Base-by-base conservation (phyloP, 2,888 invertebrate genomes). In the Mystacides longicornis region DNA sequence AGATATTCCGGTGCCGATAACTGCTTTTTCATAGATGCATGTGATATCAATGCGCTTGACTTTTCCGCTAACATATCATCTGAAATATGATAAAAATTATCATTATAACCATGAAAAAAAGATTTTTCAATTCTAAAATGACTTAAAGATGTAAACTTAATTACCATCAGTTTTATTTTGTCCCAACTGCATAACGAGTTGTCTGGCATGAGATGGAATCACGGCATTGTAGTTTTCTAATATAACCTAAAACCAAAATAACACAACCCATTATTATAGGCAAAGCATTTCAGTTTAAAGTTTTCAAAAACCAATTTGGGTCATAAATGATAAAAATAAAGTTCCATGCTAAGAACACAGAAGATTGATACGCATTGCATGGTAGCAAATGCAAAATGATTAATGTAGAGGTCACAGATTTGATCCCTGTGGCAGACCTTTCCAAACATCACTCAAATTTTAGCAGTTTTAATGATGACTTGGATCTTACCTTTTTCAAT, bases 141-240 rank as follows among this genome's bases (percentile, higher is more conserved):
- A 20, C 3, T 9, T 45, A 19, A 45, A 45, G 5, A 45, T 7
- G 20, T 19, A 45, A 21, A 19, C 18, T 31, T 7, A 19, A 3
- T 68, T 68, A 83, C 85, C 85, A 66, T 84, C 84, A 63, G 81
- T 82, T 67, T 82, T 81, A 62, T 85, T 86, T 68, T 89, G 89
- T 45, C 91, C 91, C 2, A 93, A 78, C 68, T 90, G 86, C 83
- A 93, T 90, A 49, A 96, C 92, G 52, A 96, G 77, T 67, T 94
- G 93, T 64, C 92, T 83, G 16, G 95, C 96, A 67, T 94, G 93
- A 54, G 86, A 88, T n/a, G 96, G 96, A 67, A 97, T 96, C 62
- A 89, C 91, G 1, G 88, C 91, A 60, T 86, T 87, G 72, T 93
- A 95, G 74, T 94, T 95, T 69, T 96, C 95, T 64, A 97, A 75